A percentile compares a stretch with the other conserved stretches of the same genome.
Conservation (phyloP, 1,140 invertebrate species). For the Musca domestica region DNA sequence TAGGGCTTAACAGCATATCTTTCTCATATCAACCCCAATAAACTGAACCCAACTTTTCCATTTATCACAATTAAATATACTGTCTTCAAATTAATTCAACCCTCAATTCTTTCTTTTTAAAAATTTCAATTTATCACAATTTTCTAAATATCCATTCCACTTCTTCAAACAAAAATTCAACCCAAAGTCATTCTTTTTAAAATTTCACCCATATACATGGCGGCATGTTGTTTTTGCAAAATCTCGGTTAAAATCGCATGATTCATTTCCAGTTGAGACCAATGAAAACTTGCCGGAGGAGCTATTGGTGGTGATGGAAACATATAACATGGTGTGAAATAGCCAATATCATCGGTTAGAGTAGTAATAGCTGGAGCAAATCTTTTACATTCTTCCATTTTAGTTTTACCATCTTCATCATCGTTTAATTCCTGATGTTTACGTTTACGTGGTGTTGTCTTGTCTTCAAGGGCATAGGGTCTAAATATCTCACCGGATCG, state of each 20-base stretch:
- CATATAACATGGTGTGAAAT: background rate
- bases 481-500: background rate
- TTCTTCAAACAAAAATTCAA: too few relatives aligned
- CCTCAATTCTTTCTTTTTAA: too few relatives aligned
- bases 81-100: too few relatives aligned
- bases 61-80: too few relatives aligned
- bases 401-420: background rate
- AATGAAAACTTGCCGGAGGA: too few relatives aligned
- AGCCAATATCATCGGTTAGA: too few relatives aligned
- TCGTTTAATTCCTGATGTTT: background rate
- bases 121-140: too few relatives aligned
- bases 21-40: too few relatives aligned
- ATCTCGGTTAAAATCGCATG: background rate
- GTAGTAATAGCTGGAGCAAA: background rate
- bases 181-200: background rate
- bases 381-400: background rate
- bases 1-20: too few relatives aligned
- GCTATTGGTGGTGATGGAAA: background rate
- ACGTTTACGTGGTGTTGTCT: background rate
- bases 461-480: background rate
- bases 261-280: background rate
- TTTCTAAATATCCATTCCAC: too few relatives aligned
- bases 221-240: background rate
- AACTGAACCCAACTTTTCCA: too few relatives aligned
- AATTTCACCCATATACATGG: conserved; percentile 1